Conservation (phyloP, 2,888 invertebrate species). For the Drosophila peninsularis region DNA sequence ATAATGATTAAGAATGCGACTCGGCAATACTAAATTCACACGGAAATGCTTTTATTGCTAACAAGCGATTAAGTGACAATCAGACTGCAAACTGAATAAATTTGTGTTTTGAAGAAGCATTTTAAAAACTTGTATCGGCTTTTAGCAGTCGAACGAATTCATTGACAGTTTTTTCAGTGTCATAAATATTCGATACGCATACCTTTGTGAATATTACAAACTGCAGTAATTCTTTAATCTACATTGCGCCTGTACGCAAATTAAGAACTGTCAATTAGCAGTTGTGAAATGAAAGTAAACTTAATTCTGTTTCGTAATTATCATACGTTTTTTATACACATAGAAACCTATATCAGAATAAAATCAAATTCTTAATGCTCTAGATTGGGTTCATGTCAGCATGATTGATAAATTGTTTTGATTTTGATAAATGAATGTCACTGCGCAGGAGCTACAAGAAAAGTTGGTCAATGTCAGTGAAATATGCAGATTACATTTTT, state of each 20-base stretch:
- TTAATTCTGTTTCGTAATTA: neutral
- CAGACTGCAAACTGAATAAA: constrained; percentile 24
- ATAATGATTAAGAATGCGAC: neutral
- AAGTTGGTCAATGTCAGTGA: neutral
- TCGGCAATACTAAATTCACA: neutral
- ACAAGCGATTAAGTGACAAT: constrained; percentile 57
- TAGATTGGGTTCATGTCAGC: neutral
- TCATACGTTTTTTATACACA: neutral
- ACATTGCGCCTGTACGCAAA: neutral
- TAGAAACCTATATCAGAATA: neutral
- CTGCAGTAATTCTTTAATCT: neutral
- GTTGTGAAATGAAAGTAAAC: neutral
- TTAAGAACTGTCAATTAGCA: constrained; percentile 1
- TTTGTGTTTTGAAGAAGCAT: constrained; percentile 14
- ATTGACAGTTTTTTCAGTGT: neutral
- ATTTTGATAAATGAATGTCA: neutral
- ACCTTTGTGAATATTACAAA: constrained; percentile 7
- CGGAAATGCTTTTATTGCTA: constrained; percentile 22
- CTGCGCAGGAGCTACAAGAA: neutral
- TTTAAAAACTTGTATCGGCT: constrained; percentile 25
- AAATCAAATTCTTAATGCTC: neutral
- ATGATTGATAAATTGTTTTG: neutral
- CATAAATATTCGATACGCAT: constrained; percentile 2
- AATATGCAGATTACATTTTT: neutral
- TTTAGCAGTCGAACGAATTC: constrained; percentile 2